A percentile compares a stretch with the other conserved stretches of the same genome.
These are phyloP conservation scores for Pseudomyrmex gracilis DNA, from an alignment of 1,140 invertebrate genomes.

Conservation along the genomic window DNA sequence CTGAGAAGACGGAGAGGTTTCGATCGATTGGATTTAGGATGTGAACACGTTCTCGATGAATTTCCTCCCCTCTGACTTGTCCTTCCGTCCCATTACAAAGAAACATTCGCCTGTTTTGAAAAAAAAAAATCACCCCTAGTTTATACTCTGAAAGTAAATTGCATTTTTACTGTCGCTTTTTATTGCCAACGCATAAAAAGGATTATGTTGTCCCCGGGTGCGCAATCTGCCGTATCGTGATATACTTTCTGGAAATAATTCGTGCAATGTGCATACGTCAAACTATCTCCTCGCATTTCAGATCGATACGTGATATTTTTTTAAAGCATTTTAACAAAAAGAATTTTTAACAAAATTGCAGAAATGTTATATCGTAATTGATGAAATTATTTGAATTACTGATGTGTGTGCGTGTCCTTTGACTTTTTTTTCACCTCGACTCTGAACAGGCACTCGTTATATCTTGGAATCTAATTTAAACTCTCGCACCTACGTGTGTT, in stretches of 20 bases:
- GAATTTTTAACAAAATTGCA: not conserved
- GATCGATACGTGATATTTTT: not conserved
- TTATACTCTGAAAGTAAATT: conserved; percentile 42
- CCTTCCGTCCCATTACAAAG: conserved; percentile 8
- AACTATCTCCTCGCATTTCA: not conserved
- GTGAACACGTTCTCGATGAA: not conserved
- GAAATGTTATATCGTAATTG: conserved; percentile 19
- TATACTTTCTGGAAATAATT: conserved; percentile 40
- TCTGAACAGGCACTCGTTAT: not conserved
- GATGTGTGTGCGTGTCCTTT: not conserved
- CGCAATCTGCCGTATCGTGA: conserved; percentile 34
- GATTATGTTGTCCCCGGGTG: conserved; percentile 43
- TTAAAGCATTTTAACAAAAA: conserved; percentile 9
- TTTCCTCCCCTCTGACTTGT: not conserved
- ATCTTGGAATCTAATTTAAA: conserved; percentile 27
- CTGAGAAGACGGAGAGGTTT: not conserved
- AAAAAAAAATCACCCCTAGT: conserved; percentile 45
- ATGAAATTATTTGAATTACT: not conserved
- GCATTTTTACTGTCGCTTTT: conserved; percentile 52
- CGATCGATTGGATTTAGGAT: conserved; percentile 15
- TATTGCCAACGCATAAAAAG: conserved; percentile 52
- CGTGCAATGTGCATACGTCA: conserved; percentile 16
- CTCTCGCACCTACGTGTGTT: conserved; percentile 7
- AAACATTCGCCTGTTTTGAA: conserved; percentile 38
- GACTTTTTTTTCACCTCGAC: conserved; percentile 9